These are phyloP conservation scores for Aphrophora alni DNA, from an alignment of 2,888 invertebrate species.

Conservation along the genomic window DNA sequence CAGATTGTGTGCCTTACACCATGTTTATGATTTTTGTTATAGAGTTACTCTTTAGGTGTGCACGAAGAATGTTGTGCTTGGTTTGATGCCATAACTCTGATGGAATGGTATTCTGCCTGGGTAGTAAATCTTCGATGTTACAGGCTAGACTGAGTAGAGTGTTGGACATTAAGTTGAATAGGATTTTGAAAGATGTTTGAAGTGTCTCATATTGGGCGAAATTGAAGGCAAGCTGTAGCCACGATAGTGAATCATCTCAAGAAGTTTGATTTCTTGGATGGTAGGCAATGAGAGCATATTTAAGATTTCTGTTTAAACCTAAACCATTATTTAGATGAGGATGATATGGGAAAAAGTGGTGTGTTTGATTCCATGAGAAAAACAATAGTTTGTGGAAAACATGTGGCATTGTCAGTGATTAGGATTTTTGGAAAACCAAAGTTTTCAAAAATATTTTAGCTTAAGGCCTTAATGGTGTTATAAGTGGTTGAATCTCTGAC, in stretches of 20 bases:
- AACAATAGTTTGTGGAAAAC: no score
- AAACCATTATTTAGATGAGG: slow-evolving; percentile 17
- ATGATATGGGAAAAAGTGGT: slow-evolving; percentile 2
- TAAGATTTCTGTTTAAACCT: slow-evolving; percentile 12
- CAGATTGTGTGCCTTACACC: neutral
- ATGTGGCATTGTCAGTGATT: slow-evolving; percentile 16
- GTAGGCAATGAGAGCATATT: slow-evolving; percentile 10
- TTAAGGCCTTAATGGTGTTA: neutral
- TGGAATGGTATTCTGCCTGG: neutral
- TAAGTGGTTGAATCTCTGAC: neutral
- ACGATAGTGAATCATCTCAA: slow-evolving; percentile 1
- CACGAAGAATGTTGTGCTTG: neutral
- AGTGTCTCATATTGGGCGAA: slow-evolving; percentile 12
- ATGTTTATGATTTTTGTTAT: neutral
- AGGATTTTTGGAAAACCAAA: slow-evolving; percentile 12
- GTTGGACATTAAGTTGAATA: neutral
- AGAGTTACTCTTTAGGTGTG: neutral
- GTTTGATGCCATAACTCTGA: neutral
- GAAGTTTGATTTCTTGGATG: neutral
- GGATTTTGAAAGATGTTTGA: no score
- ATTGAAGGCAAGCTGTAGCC: no score
- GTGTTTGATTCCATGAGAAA: slow-evolving; percentile 6
- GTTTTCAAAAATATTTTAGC: neutral
- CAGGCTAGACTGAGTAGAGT: no score
- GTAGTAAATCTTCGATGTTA: no score